phyloP scores from a whole-genome alignment of 1,140 invertebrate species.

The Caenorhabditis tropicalis region DNA sequence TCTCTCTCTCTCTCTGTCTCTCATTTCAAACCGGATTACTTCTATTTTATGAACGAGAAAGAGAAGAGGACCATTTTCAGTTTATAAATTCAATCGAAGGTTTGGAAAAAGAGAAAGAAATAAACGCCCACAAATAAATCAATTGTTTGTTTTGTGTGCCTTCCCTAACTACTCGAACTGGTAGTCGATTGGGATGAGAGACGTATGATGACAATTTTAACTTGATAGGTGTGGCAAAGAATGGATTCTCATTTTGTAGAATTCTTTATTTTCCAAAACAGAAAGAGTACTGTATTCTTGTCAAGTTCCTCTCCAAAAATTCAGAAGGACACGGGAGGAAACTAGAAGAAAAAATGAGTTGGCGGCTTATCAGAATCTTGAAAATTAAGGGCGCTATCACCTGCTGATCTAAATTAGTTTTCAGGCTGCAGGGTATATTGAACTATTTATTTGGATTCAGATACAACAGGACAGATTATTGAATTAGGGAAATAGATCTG shows the following conservation, averaged over 20 bases:
- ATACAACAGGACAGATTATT: no score
- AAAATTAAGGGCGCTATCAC: neutral
- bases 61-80: neutral
- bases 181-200: neutral
- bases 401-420: neutral
- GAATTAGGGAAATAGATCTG: no score
- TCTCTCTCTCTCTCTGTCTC: no score
- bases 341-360: neutral
- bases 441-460: neutral
- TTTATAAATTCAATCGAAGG: neutral
- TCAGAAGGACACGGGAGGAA: no score
- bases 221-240: neutral
- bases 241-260: neutral
- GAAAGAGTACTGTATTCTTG: no score
- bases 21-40: neutral
- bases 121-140: neutral
- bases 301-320: no score
- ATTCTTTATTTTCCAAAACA: neutral
- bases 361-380: neutral
- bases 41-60: neutral
- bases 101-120: neutral
- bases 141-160: slow-evolving; percentile 28
- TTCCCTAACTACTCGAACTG: neutral
- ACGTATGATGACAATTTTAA: neutral
- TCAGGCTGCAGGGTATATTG: neutral